A percentile compares a stretch with the other conserved stretches of the same genome.
These are phyloP conservation scores for Pristionchus japonicus DNA, from an alignment of 2,888 invertebrate genomes.

Conservation along the genomic window DNA sequence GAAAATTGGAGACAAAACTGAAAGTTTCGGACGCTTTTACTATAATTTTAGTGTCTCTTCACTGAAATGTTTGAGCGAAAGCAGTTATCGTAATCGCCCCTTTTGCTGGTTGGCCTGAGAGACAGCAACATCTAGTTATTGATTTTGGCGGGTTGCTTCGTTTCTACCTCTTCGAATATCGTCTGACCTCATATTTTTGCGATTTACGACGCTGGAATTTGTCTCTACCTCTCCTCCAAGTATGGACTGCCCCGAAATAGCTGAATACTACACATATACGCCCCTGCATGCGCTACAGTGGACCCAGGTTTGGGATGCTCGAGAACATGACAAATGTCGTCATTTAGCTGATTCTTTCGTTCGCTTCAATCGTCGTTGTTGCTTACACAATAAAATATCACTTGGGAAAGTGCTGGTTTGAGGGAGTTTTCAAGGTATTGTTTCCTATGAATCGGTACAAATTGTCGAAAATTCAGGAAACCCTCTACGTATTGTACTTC, in stretches of 20 bases:
- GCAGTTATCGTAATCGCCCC: neutral
- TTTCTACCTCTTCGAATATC: too few species aligned
- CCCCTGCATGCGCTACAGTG: neutral
- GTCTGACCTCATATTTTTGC: too few species aligned
- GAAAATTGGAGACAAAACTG: too few species aligned
- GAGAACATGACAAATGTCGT: neutral
- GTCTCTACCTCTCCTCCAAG: too few species aligned
- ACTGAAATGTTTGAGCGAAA: too few species aligned
- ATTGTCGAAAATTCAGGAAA: neutral
- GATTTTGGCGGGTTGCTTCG: too few species aligned
- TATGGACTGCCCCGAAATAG: neutral
- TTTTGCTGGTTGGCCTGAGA: neutral
- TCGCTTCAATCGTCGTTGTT: neutral
- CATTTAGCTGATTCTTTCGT: neutral
- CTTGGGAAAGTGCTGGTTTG: conserved; percentile 1
- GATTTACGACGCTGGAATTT: too few species aligned
- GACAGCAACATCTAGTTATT: neutral
- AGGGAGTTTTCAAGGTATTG: conserved; percentile 17
- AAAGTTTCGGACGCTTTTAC: neutral
- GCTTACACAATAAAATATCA: neutral
- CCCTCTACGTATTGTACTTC: conserved; percentile 9
- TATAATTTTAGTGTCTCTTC: neutral
- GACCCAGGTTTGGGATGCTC: neutral
- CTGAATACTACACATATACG: neutral
- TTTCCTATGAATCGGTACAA: too few species aligned